Base-by-base conservation (phyloP, 2,888 invertebrate species). In the Nineta flava region DNA sequence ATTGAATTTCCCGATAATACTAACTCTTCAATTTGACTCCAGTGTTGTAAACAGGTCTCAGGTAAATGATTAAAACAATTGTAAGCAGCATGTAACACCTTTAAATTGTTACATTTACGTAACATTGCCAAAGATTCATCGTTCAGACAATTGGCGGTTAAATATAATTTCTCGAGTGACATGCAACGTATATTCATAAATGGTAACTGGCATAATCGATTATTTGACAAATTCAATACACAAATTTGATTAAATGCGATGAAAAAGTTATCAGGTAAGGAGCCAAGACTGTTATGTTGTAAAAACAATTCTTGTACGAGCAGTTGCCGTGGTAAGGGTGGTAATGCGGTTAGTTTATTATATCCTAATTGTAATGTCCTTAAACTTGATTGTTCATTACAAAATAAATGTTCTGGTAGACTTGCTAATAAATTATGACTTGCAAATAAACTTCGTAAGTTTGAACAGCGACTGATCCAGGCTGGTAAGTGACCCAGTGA, bases 1-100 rank as follows among this genome's bases (percentile, higher is more conserved):
- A 91, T 70, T 60, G 81, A 77, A 61, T 91, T 91, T 32, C 90
- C 90, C 2, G 88, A 88, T 45, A 90, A 60, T 1, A 88, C 80
- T 32, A 91, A 64, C 60, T 88, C 88, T 67, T 90, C 87, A 54
- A 90, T 71, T 56, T 85, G 81, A 1, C 75, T 72, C 87, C 88
- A 87, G 58, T 77, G 79, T 47, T 75, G 74, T 21, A 83, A 73
- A 59, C 85, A 85, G 54, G 79, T 78, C 57, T 85, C 83, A 1
- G 87, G 83, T 53, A 88, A 66, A 21, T 71, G 71, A 1, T 82
- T 82, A 35, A 88, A 69, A 54, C 82, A 81, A 60, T 88, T 90
- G 58, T 87, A 87, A 2, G 86, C 86, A 12, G 83, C 74, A 59
- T 88, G 87, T 15, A 90, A 66, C 51, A 79, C 75, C 59, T 77